Base-by-base conservation (phyloP, 2,113 vertebrate species). In the Paramisgurnus dabryanus region DNA sequence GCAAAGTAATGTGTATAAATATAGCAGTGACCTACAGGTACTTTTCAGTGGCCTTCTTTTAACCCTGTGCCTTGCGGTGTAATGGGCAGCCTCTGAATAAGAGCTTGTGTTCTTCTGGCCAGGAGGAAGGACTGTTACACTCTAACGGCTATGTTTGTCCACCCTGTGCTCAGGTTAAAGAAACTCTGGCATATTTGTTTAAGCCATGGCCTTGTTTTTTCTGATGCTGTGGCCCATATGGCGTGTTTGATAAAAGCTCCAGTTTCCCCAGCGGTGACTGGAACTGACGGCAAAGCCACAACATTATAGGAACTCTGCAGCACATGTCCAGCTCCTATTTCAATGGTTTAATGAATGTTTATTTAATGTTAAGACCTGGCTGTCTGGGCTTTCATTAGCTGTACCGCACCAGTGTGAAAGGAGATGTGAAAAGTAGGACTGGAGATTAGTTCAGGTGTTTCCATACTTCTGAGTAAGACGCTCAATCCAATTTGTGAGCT, bases 1-100 rank as follows among this genome's bases (percentile, higher is more conserved):
- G 88, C 86, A 84, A 80, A 81, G 86, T 88, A 89, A 91, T 90
- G 86, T 84, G 86, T 84, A 83, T 89, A 87, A 89, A 92, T 85
- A 90, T 90, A 90, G 89, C 86, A 75, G 79, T 89, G 88, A 91
- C 89, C 89, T 84, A 80, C 82, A 27, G 61, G 63, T 84, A 49
- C 57, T 80, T 78, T 50, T 87, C 87, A 89, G 87, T 79, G 86
- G 75, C 84, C 84, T 83, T 75, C 83, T 85, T 87, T 86, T 87
- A 85, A 63, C 83, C 57, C 61, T 63, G 17, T 15, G 72, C 76
- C 53, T 79, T 82, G 85, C 67, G 82, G 76, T 79, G 67, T 13
- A 45, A 63, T 73, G 80, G 76, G 80, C 78, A 80, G 72, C 68
- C 68, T 66, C 55, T 87, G 87, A 87, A 88, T 76, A 67, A 79